Evolutionary conservation across 2,113 vertebrate genomes (phyloP).

Genomic region (Lipotes vexillifer): DNA sequence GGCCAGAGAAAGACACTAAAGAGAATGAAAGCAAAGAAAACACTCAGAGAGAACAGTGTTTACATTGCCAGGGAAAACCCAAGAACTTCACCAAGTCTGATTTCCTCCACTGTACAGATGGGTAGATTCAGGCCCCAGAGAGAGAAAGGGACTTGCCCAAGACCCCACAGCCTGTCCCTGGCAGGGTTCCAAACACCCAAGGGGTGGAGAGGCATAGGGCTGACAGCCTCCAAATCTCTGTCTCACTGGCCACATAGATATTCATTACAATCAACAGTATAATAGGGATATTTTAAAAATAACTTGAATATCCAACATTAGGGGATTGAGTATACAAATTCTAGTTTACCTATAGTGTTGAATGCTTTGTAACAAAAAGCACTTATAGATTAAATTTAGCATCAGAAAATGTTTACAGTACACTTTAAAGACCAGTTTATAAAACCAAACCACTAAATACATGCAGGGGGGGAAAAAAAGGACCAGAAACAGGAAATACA

Average conservation of each 20-base stretch:
- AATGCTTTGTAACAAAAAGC: slow-evolving; percentile 18
- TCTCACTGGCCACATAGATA: neutral
- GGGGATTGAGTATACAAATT: neutral
- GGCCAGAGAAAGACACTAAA: neutral
- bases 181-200: neutral
- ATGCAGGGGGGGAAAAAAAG: neutral
- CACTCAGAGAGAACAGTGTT: neutral
- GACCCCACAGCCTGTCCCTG: neutral
- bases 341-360: neutral
- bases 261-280: neutral
- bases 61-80: neutral
- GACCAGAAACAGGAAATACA: neutral
- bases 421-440: neutral
- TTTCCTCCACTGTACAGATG: neutral
- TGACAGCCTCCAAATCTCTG: neutral
- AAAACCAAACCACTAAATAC: slow-evolving; percentile 22
- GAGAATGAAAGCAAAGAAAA: neutral
- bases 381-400: neutral
- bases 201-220: neutral
- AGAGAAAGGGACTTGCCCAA: neutral
- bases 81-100: neutral
- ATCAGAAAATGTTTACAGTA: neutral
- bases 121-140: neutral
- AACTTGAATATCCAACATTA: neutral
- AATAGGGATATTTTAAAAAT: neutral